Evolutionary conservation across 2,113 vertebrate genomes (phyloP).

Genomic region (Chrysemys picta): DNA sequence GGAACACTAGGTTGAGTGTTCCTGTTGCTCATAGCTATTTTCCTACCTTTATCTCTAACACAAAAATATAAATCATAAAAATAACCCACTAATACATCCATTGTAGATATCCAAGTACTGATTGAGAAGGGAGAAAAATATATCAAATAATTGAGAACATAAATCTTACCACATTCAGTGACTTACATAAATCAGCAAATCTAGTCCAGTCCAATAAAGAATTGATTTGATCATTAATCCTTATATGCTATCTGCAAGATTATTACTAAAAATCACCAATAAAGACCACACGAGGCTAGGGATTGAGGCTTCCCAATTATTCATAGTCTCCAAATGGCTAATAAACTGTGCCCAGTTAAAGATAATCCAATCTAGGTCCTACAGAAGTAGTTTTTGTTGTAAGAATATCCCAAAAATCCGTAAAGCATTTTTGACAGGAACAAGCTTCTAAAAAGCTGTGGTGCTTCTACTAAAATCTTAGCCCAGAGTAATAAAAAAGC

Average conservation of each 20-base stretch:
- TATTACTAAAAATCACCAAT: neutral
- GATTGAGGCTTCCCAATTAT: neutral
- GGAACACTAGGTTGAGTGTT: neutral
- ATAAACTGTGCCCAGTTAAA: neutral
- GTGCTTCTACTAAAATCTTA: neutral
- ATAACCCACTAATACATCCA: accelerated
- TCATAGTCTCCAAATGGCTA: neutral
- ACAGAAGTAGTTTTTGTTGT: neutral
- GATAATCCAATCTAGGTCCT: neutral
- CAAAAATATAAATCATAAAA: neutral
- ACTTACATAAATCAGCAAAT: neutral
- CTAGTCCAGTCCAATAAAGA: neutral
- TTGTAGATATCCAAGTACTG: neutral
- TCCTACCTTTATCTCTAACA: neutral
- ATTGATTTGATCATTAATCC: neutral
- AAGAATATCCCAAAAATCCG: neutral
- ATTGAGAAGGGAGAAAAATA: neutral
- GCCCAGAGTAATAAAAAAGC: neutral
- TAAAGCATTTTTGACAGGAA: slow-evolving; percentile 16
- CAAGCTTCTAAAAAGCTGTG: neutral
- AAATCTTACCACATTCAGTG: neutral
- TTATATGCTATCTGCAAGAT: neutral
- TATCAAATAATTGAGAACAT: neutral
- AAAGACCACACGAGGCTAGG: neutral
- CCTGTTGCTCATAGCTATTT: neutral